phyloP scores from a whole-genome alignment of 2,113 vertebrate genomes.

The Rhinoptilus africanus region DNA sequence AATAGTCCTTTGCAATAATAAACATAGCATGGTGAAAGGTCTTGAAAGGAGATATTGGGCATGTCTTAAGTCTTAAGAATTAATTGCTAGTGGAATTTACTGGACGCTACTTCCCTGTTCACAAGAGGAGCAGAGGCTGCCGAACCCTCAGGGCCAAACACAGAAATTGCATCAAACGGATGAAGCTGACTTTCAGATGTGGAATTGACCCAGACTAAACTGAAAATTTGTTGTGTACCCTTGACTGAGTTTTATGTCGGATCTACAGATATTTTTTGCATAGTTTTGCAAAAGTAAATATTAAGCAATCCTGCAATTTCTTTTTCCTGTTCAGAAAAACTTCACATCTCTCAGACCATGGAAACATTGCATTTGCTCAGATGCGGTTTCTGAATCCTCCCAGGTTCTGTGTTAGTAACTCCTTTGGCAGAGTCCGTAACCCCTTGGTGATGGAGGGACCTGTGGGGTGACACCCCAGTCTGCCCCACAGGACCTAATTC shows the following conservation, averaged over 20 bases:
- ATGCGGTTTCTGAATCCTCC: background rate
- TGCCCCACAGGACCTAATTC: background rate
- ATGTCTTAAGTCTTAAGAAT: background rate
- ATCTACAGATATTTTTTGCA: background rate
- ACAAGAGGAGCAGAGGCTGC: background rate
- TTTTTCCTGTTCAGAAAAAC: background rate
- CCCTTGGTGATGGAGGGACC: rapidly evolving
- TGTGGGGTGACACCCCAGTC: background rate
- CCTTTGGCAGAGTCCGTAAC: background rate
- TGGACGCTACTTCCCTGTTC: background rate
- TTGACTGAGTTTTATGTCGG: background rate
- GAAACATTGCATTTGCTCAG: background rate
- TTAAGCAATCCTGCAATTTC: background rate
- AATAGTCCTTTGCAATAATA: background rate
- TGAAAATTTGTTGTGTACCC: background rate
- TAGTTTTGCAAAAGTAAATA: background rate
- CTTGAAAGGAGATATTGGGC: background rate
- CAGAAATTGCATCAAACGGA: background rate
- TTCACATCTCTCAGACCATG: background rate
- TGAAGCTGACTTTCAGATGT: background rate
- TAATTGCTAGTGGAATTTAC: background rate
- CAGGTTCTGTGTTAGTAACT: background rate
- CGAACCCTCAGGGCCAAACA: background rate
- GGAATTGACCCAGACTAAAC: background rate
- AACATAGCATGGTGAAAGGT: background rate